phyloP scores from a whole-genome alignment of 2,113 vertebrate species.

The Callithrix jacchus region DNA sequence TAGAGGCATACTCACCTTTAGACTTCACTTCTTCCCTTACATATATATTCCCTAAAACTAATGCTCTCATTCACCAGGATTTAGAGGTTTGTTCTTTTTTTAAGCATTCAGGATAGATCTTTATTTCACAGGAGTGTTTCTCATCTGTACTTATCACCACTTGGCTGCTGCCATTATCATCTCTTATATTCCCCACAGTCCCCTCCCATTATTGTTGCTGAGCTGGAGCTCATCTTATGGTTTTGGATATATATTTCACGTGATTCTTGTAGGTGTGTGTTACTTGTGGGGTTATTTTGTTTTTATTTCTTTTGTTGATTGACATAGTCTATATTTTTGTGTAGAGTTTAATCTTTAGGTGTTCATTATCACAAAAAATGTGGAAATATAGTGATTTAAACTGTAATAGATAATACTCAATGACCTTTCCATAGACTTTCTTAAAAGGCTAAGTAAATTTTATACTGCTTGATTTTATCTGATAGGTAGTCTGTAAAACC shows the following conservation, averaged over 20 bases:
- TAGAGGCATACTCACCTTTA: background rate
- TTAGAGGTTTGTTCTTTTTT: background rate
- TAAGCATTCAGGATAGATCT: background rate
- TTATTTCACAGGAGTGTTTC: background rate
- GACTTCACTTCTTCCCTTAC: background rate
- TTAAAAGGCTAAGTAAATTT: background rate
- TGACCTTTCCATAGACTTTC: background rate
- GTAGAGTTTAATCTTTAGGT: background rate
- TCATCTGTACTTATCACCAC: background rate
- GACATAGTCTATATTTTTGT: background rate
- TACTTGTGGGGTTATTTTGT: background rate
- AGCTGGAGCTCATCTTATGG: background rate
- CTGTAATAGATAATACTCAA: background rate
- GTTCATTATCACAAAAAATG: background rate
- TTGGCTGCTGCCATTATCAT: background rate
- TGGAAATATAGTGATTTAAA: background rate
- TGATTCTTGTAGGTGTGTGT: background rate
- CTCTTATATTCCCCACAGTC: background rate
- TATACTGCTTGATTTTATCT: background rate
- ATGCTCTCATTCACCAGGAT: background rate
- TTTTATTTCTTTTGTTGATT: background rate
- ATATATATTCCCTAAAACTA: background rate
- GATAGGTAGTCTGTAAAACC: background rate
- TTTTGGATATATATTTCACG: background rate
- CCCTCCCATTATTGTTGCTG: background rate